Conservation (phyloP, 1,140 invertebrate species). For the Drosophila serrata region DNA sequence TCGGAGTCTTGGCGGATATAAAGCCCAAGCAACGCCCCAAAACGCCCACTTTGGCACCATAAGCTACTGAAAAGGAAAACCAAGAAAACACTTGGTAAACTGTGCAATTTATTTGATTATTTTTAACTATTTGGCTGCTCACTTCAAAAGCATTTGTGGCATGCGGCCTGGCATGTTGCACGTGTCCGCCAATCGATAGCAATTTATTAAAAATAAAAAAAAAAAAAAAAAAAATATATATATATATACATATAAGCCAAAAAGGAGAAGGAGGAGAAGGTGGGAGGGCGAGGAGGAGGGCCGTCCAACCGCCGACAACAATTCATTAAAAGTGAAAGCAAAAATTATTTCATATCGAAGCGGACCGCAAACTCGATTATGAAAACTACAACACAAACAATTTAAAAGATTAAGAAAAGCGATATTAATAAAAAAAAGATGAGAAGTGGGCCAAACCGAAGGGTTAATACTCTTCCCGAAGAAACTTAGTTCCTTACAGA, state of each 20-base stretch:
- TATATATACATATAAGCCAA: too few species aligned
- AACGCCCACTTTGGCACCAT: conserved; percentile 56
- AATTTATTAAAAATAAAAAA: conserved; percentile 61
- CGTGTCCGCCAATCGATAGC: conserved; percentile 72
- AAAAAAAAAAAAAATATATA: not conserved
- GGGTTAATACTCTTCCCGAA: conserved; percentile 37
- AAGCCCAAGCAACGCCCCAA: conserved; percentile 15
- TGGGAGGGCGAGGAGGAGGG: conserved; percentile 6
- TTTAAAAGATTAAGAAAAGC: conserved; percentile 60
- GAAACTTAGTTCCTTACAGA: not conserved
- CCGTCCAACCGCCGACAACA: conserved; percentile 40
- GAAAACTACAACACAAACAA: conserved; percentile 69
- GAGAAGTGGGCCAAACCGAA: conserved; percentile 9
- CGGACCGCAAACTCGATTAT: conserved; percentile 73
- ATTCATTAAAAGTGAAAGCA: conserved; percentile 83
- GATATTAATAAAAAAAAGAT: conserved; percentile 52
- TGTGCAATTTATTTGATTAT: conserved; percentile 42
- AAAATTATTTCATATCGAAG: conserved; percentile 80
- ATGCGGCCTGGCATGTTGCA: conserved; percentile 78
- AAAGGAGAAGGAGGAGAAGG: not conserved
- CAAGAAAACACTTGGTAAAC: conserved; percentile 26
- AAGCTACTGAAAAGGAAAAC: conserved; percentile 51
- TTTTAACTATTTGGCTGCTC: conserved; percentile 36
- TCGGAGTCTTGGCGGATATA: conserved; percentile 18
- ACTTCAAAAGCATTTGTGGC: conserved; percentile 66